Evolutionary conservation across 2,888 invertebrate species (phyloP), one percentile per base, ranked within the genome.

Genomic region (Byasa hedistus): DNA sequence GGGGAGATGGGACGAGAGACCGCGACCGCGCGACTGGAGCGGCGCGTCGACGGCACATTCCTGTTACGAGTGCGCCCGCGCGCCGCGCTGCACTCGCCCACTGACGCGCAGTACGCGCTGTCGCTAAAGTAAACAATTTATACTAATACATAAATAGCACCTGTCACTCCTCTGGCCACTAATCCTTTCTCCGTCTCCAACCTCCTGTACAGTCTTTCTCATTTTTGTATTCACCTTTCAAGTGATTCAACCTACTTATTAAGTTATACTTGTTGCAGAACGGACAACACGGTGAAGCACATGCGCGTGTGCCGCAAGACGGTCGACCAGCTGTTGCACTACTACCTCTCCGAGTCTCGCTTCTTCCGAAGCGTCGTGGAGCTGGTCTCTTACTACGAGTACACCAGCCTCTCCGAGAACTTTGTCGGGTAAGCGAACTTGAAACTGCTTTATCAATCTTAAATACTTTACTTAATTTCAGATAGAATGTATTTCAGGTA

Each of bases 321-420:
- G 59, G 94, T 94, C 64, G 95, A 95, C 73, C 94, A 94, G 69
- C 93, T 93, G 70, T 93, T 93, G 72, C 92, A 95, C 72, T 98
- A 95, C 89, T 98, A 94, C 84, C 92, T 99, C 65, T 98, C 98
- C 27, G 96, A 97, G 81, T 96, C 97, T 57, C 94, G 97, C 65
- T 97, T 96, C 88, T 99, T 99, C 87, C 96, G 96, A 79, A 96
- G 96, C 81, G 95, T 98, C 75, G 97, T 98, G 74, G 98, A 98
- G 83, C 93, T 99, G 71, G 95, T 99, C 73, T 95, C 96, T 71
- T 98, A 97, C 90, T 99, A 99, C 89, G 97, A 98, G 86, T 94
- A 95, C 75, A 96, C 96, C 78, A 98, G 97, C 81, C 93, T 99
- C 70, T 95, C 95, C 0, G 98, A 98, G 89, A 98, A 98, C 88